Conservation (phyloP, 1,140 invertebrate genomes). For the Ceratosolen solmsi region DNA sequence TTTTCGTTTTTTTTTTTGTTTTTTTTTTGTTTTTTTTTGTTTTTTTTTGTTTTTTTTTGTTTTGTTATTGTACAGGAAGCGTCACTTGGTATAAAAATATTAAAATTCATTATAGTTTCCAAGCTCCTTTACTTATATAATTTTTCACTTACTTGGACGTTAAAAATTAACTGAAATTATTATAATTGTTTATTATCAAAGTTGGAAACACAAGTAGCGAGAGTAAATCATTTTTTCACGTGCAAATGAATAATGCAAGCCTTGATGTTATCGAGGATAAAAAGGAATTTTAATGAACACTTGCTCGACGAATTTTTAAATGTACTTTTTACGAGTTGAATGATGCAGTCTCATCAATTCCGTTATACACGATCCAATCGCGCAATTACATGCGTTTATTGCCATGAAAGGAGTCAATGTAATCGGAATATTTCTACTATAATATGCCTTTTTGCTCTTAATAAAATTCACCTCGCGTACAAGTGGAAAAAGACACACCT, state of each 20-base stretch:
- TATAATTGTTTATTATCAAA: no score
- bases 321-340: not conserved
- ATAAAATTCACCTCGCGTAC: slow-evolving; percentile 27
- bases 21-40: no score
- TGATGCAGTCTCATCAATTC: not conserved
- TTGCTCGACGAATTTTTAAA: not conserved
- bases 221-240: slow-evolving; percentile 2
- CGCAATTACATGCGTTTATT: not conserved
- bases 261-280: not conserved
- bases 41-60: no score
- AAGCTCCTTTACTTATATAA: no score
- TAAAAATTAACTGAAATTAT: no score
- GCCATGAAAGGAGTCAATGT: slow-evolving; percentile 6
- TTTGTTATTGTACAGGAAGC: no score
- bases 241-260: slow-evolving; percentile 26
- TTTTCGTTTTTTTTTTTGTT: no score
- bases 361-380: not conserved
- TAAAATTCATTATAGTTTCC: no score
- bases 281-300: not conserved
- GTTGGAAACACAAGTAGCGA: not conserved
- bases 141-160: no score
- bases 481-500: slow-evolving; percentile 5
- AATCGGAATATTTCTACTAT: not conserved
- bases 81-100: no score
- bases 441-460: slow-evolving; percentile 18